A percentile compares a stretch with the other conserved stretches of the same genome.
Evolutionary conservation across 2,888 invertebrate genomes (phyloP).

Genomic region (Celastrina argiolus): DNA sequence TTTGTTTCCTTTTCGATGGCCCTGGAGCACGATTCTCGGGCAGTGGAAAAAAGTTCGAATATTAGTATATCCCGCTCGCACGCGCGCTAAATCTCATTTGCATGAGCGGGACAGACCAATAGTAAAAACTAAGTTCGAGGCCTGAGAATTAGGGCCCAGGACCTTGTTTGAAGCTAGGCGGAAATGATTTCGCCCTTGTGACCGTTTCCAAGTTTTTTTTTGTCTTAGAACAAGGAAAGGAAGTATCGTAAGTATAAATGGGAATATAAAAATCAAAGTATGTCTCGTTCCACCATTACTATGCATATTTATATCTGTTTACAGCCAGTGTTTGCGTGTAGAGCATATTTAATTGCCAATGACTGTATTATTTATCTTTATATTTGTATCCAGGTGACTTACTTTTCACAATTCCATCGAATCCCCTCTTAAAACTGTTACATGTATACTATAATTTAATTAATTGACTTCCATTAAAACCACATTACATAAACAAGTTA

Average conservation of each 20-base stretch:
- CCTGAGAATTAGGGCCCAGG: too few species aligned
- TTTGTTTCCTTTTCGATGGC: background rate
- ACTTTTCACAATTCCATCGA: background rate
- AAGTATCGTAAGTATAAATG: slow-evolving; percentile 25
- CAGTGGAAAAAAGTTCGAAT: too few species aligned
- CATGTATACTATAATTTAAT: background rate
- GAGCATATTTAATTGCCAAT: slow-evolving; percentile 46
- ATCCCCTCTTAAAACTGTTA: background rate
- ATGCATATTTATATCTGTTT: slow-evolving; percentile 57
- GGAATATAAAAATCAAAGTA: slow-evolving; percentile 32
- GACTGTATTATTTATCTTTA: background rate
- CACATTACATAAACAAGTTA: background rate
- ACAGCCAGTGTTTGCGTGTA: slow-evolving; percentile 38
- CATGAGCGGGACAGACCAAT: too few species aligned
- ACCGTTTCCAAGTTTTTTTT: slow-evolving; percentile 6
- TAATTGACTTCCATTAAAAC: background rate
- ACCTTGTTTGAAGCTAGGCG: slow-evolving; percentile 1
- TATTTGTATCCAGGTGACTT: background rate
- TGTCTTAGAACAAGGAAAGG: slow-evolving; percentile 26
- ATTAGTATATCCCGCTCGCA: too few species aligned
- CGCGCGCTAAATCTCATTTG: too few species aligned
- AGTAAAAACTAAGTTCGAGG: too few species aligned
- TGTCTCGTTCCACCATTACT: slow-evolving; percentile 32
- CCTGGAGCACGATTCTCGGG: too few species aligned
- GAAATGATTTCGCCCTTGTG: slow-evolving; percentile 1